Evolutionary conservation across 2,797 vertebrate genomes (phyloP), one percentile per base, ranked within the genome.

Genomic region (Poeciliopsis turneri): DNA sequence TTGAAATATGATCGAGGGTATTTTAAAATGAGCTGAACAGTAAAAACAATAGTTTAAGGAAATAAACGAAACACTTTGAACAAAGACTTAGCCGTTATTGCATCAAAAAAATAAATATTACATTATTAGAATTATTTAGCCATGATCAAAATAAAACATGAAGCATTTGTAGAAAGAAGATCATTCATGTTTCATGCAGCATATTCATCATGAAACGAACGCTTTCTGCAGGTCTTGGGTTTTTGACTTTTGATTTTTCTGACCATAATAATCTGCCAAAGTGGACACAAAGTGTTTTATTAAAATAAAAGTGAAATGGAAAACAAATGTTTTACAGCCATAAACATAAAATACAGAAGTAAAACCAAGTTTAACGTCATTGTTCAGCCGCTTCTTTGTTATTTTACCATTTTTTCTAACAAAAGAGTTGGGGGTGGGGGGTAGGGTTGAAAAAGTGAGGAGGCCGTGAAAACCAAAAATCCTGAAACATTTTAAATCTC

Each of bases 331-430:
- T 0, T 47, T 23, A n/a, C 12, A 25, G 20, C 1, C 83, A n/a
- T 84, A 82, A 49, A 47, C 7, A 59, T n/a, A 47, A 47, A 55
- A 64, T 20, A 49, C 5, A 72, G 16, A 75, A 84, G 73, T 84
- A 81, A 91, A 89, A 87, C 55, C 89, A 89, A 94, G 91, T 94
- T 95, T 93, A 91, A 94, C 91, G 91, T 96, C 95, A 97, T 98
- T 98, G 97, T 97, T 97, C 95, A 89, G 75, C 86, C 57, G 83
- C 72, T 86, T 96, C 97, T 97, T 97, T 98, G 97, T 98, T 97
- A 97, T 97, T 97, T 94, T 95, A 94, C 90, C 94, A 98, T 98
- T 77, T 96, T 80, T 74, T 96, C 96, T 95, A 95, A 96, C 97
- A 96, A 96, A 94, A 93, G 57, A 75, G 57, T 16, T 47, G 51